Evolutionary conservation across 2,888 invertebrate genomes (phyloP).

Genomic region (Tiliacea citrago): DNA sequence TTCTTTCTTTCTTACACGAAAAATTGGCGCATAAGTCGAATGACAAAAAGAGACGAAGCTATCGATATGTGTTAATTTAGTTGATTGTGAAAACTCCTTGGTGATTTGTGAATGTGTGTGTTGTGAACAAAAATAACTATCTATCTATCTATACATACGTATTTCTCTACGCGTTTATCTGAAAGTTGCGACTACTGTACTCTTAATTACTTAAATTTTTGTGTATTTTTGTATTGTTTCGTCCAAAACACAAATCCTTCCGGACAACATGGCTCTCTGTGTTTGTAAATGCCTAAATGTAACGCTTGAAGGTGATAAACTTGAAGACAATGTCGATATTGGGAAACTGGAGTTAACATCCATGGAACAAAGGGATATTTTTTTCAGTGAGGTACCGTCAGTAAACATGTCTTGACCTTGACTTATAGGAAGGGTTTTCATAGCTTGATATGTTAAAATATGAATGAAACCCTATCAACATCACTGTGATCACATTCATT

Average conservation of each 20-base stretch:
- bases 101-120: conserved; percentile 61
- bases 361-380: conserved; percentile 91
- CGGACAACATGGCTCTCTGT: conserved; percentile 88
- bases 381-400: conserved; percentile 92
- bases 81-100: conserved; percentile 50
- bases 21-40: not conserved
- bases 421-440: conserved; percentile 76
- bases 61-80: conserved; percentile 49
- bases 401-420: conserved; percentile 88
- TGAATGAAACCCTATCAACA: conserved; percentile 49
- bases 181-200: conserved; percentile 71
- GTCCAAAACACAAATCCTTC: conserved; percentile 69
- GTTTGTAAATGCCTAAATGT: conserved; percentile 95
- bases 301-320: conserved; percentile 91
- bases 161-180: conserved; percentile 76
- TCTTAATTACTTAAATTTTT: conserved; percentile 77
- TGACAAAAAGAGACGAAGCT: conserved; percentile 56
- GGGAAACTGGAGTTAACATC: conserved; percentile 90
- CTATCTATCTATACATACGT: conserved; percentile 60
- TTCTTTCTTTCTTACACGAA: conserved; percentile 45
- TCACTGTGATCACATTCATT: conserved; percentile 36
- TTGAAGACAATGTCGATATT: conserved; percentile 90
- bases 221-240: conserved; percentile 81
- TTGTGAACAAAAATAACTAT: conserved; percentile 66
- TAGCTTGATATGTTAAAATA: conserved; percentile 55